A percentile compares a stretch with the other conserved stretches of the same genome.
These are phyloP conservation scores for Sphaerodactylus townsendi DNA, from an alignment of 2,113 vertebrate genomes.

Conservation along the genomic window DNA sequence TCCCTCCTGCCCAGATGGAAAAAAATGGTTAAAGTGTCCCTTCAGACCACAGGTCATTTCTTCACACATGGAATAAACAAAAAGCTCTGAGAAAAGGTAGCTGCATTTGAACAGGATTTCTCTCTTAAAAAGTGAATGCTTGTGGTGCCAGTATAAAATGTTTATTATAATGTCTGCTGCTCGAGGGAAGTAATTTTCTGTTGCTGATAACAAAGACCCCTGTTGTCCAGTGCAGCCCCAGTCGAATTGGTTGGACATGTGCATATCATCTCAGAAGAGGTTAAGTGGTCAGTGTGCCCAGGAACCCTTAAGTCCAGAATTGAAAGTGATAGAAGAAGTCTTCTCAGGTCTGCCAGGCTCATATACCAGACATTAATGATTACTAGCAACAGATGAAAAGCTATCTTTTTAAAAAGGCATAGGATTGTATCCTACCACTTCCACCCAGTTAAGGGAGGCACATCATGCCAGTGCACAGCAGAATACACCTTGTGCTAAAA, in stretches of 20 bases:
- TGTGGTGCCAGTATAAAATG: not conserved
- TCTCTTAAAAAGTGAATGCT: slow-evolving; percentile 9
- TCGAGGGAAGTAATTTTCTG: slow-evolving; percentile 17
- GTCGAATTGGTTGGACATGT: not conserved
- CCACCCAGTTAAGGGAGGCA: too few relatives aligned
- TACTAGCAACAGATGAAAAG: slow-evolving; percentile 6
- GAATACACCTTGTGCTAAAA: too few relatives aligned
- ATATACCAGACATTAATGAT: not conserved
- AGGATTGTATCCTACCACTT: not conserved
- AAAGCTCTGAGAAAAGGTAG: not conserved
- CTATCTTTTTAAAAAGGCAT: not conserved
- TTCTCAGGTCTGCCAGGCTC: slow-evolving; percentile 9
- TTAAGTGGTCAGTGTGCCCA: slow-evolving; percentile 23
- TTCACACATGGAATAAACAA: too few relatives aligned
- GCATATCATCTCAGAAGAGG: slow-evolving; percentile 30
- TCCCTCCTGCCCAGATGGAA: too few relatives aligned
- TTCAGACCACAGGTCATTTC: too few relatives aligned
- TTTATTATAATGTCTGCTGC: slow-evolving; percentile 23
- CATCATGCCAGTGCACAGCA: too few relatives aligned
- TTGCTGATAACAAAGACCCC: not conserved
- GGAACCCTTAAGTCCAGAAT: slow-evolving; percentile 2
- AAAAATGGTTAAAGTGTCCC: too few relatives aligned
- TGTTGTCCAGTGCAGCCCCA: slow-evolving; percentile 5
- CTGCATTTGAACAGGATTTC: not conserved
- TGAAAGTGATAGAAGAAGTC: slow-evolving; percentile 4